A percentile compares a stretch with the other conserved stretches of the same genome.
These are phyloP conservation scores for Protonibea diacanthus DNA, from an alignment of 2,797 vertebrate species.

Conservation along the genomic window DNA sequence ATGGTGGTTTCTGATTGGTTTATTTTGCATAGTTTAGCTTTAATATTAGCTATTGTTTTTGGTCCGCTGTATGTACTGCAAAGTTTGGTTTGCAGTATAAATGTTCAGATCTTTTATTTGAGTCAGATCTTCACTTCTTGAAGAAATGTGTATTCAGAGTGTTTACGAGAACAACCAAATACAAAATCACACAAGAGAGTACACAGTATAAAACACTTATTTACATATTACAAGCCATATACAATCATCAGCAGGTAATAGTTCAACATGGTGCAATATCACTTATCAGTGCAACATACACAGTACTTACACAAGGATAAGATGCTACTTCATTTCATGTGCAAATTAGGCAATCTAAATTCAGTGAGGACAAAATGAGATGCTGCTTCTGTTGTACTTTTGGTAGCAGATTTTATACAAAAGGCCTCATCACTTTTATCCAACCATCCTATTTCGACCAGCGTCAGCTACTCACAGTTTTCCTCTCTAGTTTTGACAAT, in stretches of 20 bases:
- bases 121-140: neutral
- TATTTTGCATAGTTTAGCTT: slow-evolving; percentile 19
- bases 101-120: neutral
- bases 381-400: slow-evolving; percentile 62
- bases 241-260: slow-evolving; percentile 46
- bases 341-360: slow-evolving; percentile 81
- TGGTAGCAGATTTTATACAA: slow-evolving; percentile 63
- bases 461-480: slow-evolving; percentile 40
- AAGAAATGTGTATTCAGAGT: neutral
- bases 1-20: slow-evolving; percentile 16
- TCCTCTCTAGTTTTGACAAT: slow-evolving; percentile 41
- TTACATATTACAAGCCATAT: slow-evolving; percentile 28
- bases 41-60: neutral
- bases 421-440: slow-evolving; percentile 68
- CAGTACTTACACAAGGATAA: slow-evolving; percentile 49
- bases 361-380: slow-evolving; percentile 65
- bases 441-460: slow-evolving; percentile 40
- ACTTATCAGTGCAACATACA: slow-evolving; percentile 59
- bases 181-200: slow-evolving; percentile 15
- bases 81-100: neutral
- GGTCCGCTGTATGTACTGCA: neutral
- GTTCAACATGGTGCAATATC: slow-evolving; percentile 34
- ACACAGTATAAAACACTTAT: slow-evolving; percentile 26
- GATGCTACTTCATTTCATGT: slow-evolving; percentile 68
- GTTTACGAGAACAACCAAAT: slow-evolving; percentile 18